Evolutionary conservation across 2,797 vertebrate species (phyloP).

Genomic region (Crocidura indochinensis): DNA sequence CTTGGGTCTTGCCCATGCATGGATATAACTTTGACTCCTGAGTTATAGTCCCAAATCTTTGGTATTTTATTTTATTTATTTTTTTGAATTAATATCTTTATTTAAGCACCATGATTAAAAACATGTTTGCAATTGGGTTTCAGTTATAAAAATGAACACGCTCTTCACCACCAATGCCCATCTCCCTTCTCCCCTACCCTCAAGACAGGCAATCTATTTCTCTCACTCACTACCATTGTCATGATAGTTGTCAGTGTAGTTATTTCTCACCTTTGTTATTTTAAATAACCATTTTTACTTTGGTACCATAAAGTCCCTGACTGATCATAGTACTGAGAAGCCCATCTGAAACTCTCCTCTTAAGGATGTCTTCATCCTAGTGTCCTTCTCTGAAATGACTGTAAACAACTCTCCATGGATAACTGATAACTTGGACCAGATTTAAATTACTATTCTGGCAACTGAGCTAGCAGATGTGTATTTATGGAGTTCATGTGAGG

Average conservation of each 20-base stretch:
- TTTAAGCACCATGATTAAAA: not conserved
- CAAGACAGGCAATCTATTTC: too few species aligned
- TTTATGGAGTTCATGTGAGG: rapidly evolving
- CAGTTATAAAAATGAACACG: too few species aligned
- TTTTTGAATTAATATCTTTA: not conserved
- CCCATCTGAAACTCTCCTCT: not conserved
- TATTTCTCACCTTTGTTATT: not conserved
- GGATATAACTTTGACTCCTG: too few species aligned
- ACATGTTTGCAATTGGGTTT: too few species aligned
- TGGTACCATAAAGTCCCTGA: not conserved
- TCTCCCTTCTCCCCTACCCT: too few species aligned
- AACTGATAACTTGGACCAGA: not conserved
- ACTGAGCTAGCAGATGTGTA: not conserved
- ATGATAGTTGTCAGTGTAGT: too few species aligned
- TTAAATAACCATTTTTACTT: not conserved
- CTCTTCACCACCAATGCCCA: too few species aligned
- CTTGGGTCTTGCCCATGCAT: too few species aligned
- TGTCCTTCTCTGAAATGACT: not conserved
- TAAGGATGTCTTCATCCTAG: not conserved
- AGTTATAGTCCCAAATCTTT: too few species aligned
- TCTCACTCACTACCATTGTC: too few species aligned
- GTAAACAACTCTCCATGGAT: not conserved
- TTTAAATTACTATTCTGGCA: not conserved
- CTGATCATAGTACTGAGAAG: not conserved
- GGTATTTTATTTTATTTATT: not conserved